Base-by-base conservation (phyloP, 2,888 invertebrate genomes). In the Agrochola lychnidis region DNA sequence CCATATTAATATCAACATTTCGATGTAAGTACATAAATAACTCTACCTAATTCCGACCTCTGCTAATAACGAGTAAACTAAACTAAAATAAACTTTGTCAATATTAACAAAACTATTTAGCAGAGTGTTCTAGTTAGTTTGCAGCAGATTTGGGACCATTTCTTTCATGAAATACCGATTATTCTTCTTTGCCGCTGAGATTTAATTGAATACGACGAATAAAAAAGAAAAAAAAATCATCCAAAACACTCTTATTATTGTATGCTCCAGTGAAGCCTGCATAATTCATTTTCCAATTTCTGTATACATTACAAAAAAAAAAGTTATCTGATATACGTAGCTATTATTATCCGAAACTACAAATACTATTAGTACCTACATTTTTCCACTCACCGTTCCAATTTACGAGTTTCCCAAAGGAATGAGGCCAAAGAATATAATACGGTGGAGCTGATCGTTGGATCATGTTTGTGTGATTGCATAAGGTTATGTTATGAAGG, bases 321-420 rank as follows among this genome's bases (percentile, higher is more conserved):
- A 14, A 25, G 2, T 14, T 4, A 25, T 45, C 4, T 19, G 4
- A 19, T 9, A 45, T n/a, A 22, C 40, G 30, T 30, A 14, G 30
- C 61, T 62, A 48, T 48, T 66, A 40, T 12, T 59, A 81, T 25
- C n/a, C 0, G 19, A 67, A 4, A 42, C n/a, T n/a, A 62, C 45
- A 80, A 66, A 53, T 81, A 74, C 53, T 57, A 42, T 36, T 56
- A 25, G 5, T 14, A 51, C 30, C 30, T 30, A 30, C 2, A n/a
- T 57, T 22, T 36, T 56, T 48, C 48, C n/a, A 66, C 53, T 48
- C 30, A n/a, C 66, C 40, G 22, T 30, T 67, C 67, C 68, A 68
- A 79, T 68, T 64, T 64, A 25, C 19, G 45, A 22, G 16, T 12
- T 19, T 16, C 82, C 45, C 82, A 1, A 45, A 63, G 68, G 82